Evolutionary conservation across 2,797 vertebrate genomes (phyloP).

Genomic region (Sandelia bainsii): DNA sequence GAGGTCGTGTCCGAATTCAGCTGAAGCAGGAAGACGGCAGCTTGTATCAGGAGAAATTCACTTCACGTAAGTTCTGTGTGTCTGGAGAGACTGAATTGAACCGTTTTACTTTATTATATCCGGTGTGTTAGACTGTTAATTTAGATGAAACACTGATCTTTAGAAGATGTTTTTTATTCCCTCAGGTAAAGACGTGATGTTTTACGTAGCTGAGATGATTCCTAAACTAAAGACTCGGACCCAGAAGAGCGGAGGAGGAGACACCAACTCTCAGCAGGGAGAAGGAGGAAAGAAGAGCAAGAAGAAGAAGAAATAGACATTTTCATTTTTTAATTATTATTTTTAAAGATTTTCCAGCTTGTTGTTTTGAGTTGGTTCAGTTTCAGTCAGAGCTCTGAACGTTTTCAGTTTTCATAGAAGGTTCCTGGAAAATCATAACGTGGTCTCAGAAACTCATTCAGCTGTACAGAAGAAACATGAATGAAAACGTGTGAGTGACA

Average conservation of each 20-base stretch:
- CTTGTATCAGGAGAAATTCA: conserved; percentile 90
- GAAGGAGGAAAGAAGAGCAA: conserved; percentile 96
- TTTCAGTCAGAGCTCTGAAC: too few species aligned
- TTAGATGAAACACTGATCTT: too few species aligned
- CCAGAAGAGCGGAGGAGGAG: conserved; percentile 91
- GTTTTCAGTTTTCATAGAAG: too few species aligned
- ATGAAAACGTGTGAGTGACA: too few species aligned
- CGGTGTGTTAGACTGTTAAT: too few species aligned
- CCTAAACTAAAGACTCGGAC: conserved; percentile 96
- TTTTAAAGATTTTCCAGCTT: neutral
- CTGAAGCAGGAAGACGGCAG: conserved; percentile 91
- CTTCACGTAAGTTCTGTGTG: conserved; percentile 88
- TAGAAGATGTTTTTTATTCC: too few species aligned
- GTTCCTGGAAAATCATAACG: too few species aligned
- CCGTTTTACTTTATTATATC: too few species aligned
- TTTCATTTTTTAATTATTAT: neutral
- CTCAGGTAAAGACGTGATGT: conserved; percentile 93
- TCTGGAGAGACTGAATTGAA: too few species aligned
- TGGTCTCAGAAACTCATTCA: too few species aligned
- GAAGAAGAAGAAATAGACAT: conserved; percentile 93
- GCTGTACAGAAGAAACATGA: too few species aligned
- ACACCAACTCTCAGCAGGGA: conserved; percentile 89
- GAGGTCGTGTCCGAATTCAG: conserved; percentile 93
- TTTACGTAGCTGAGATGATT: conserved; percentile 96
- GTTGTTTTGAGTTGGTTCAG: too few species aligned